A percentile compares a stretch with the other conserved stretches of the same genome.
Conservation (phyloP, 2,888 invertebrate genomes). For the Mythimna vitellina region DNA sequence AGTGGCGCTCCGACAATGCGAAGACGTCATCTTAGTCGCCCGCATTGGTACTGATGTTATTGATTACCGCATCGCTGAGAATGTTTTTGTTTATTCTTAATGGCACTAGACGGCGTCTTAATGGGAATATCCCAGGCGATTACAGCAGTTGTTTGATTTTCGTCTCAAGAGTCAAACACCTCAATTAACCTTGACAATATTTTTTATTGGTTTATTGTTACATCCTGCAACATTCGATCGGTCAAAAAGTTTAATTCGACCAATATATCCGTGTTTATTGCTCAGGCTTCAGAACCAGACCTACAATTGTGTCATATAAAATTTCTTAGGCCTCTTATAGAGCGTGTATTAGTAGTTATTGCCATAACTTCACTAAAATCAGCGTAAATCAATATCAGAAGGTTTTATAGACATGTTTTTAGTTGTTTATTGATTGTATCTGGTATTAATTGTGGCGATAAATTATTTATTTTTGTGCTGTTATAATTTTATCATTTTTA, state of each 20-base stretch:
- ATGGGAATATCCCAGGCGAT: conserved; percentile 14
- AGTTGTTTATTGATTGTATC: conserved; percentile 52
- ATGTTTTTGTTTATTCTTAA: conserved; percentile 13
- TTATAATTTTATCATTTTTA: conserved; percentile 50
- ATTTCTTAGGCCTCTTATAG: conserved; percentile 10
- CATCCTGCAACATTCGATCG: neutral
- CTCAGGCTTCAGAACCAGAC: neutral
- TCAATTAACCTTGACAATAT: conserved; percentile 16
- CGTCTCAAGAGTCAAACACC: conserved; percentile 2
- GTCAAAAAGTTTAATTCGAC: neutral
- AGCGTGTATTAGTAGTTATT: conserved; percentile 36
- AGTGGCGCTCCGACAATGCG: conserved; percentile 87
- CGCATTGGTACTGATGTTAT: conserved; percentile 77
- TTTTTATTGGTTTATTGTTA: conserved; percentile 18
- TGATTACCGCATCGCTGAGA: conserved; percentile 49
- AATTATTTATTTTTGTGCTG: conserved; percentile 55
- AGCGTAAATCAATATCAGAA: conserved; percentile 57
- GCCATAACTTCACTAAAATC: conserved; percentile 59
- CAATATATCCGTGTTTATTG: neutral
- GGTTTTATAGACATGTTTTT: conserved; percentile 54
- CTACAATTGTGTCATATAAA: conserved; percentile 18
- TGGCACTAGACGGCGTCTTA: neutral
- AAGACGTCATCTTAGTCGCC: conserved; percentile 89
- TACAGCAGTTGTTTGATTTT: conserved; percentile 26
- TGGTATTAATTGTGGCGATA: conserved; percentile 52